These are phyloP conservation scores for Oscheius sp. DNA, from an alignment of 2,888 invertebrate genomes.

Conservation along the genomic window DNA sequence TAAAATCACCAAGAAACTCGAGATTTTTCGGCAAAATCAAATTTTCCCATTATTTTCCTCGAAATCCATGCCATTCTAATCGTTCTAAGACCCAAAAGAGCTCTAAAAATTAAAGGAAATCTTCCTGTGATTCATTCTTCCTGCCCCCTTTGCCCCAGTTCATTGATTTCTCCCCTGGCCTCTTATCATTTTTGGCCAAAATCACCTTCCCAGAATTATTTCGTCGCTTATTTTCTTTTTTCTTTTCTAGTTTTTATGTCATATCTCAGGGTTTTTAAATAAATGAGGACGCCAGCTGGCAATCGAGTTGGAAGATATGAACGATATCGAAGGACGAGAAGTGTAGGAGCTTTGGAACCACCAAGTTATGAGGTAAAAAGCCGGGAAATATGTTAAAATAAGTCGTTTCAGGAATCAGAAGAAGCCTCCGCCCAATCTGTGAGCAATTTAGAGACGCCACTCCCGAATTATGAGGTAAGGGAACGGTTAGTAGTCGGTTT, in stretches of 20 bases:
- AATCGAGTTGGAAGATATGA: not conserved
- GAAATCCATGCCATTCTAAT: too few relatives aligned
- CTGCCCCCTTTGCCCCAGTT: too few relatives aligned
- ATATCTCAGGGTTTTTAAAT: not conserved
- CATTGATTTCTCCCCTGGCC: too few relatives aligned
- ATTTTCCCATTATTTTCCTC: too few relatives aligned
- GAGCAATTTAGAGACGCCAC: conserved; percentile 2
- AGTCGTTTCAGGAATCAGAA: conserved; percentile 7
- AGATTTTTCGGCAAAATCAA: too few relatives aligned
- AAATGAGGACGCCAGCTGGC: not conserved
- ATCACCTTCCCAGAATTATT: not conserved
- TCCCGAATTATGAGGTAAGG: conserved; percentile 3
- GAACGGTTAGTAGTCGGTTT: not conserved
- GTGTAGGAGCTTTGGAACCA: not conserved
- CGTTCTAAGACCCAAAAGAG: too few relatives aligned
- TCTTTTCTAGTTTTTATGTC: not conserved
- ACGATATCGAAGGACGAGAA: conserved; percentile 4
- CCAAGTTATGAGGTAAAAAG: conserved; percentile 4
- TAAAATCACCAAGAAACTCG: too few relatives aligned
- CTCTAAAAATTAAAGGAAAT: too few relatives aligned
- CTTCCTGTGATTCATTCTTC: too few relatives aligned
- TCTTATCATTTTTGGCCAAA: not conserved
- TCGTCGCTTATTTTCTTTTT: too few relatives aligned
- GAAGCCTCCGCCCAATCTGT: conserved; percentile 8
- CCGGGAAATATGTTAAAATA: not conserved